Conservation (phyloP, 2,888 invertebrate genomes). For the Mesodorylaimus sp. region DNA sequence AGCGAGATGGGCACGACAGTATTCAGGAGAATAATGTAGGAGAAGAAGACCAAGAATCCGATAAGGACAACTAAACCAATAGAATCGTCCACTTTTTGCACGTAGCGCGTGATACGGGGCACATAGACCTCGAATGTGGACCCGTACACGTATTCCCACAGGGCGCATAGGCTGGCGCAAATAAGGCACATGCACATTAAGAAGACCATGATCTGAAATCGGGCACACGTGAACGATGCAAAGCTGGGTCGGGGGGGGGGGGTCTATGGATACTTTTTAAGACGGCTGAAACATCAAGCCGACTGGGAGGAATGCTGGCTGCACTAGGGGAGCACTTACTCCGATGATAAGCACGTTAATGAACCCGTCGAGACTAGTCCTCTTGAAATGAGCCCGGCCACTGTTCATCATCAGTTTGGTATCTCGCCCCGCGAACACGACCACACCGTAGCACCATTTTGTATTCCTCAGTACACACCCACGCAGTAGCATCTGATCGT, state of each 20-base stretch:
- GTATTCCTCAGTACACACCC: constrained; percentile 71
- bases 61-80: constrained; percentile 48
- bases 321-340: constrained; percentile 48
- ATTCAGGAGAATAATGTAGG: constrained; percentile 95
- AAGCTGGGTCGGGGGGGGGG: too few species aligned
- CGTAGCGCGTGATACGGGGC: constrained; percentile 20
- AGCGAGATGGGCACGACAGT: constrained; percentile 98
- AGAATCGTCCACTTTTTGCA: background rate
- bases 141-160: constrained; percentile 85
- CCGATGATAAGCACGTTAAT: constrained; percentile 97
- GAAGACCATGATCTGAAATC: constrained; percentile 86
- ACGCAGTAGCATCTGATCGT: constrained; percentile 82
- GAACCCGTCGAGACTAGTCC: constrained; percentile 94
- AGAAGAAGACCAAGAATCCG: constrained; percentile 90
- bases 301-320: too few species aligned
- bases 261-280: too few species aligned
- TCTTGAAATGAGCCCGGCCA: constrained; percentile 94
- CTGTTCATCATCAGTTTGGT: constrained; percentile 99
- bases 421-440: constrained; percentile 95
- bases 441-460: constrained; percentile 43
- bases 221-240: too few species aligned
- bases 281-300: too few species aligned
- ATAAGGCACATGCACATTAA: constrained; percentile 89
- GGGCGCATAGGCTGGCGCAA: constrained; percentile 87
- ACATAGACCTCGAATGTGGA: constrained; percentile 24